Evolutionary conservation across 2,888 invertebrate genomes (phyloP).

Genomic region (Drosophila silvestris): DNA sequence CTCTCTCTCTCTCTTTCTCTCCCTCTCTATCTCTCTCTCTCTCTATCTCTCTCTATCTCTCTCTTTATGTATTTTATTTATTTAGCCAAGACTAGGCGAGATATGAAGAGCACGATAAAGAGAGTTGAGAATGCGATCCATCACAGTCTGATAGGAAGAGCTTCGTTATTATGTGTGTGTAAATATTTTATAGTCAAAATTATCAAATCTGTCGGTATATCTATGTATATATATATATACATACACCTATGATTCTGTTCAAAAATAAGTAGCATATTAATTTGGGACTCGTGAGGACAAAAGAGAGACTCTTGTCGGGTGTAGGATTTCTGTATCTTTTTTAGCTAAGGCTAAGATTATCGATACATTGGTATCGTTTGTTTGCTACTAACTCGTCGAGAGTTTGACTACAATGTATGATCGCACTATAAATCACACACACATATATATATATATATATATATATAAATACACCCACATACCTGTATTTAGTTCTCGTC

Average conservation of each 20-base stretch:
- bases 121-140: conserved; percentile 11
- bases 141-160: conserved; percentile 2
- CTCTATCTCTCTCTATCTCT: not conserved
- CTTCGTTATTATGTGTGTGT: not conserved
- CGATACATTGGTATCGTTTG: not conserved
- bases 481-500: conserved; percentile 3
- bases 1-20: no score
- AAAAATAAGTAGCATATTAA: not conserved
- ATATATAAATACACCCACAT: not conserved
- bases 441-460: not conserved
- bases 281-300: not conserved
- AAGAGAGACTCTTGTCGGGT: not conserved
- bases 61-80: not conserved
- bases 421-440: not conserved
- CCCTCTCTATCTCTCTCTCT: not conserved
- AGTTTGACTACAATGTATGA: not conserved
- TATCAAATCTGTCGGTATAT: not conserved
- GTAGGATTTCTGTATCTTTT: not conserved
- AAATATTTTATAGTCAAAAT: not conserved
- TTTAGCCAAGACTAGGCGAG: not conserved
- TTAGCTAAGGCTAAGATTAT: not conserved
- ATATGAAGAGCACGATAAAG: conserved; percentile 6
- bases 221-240: not conserved
- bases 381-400: not conserved
- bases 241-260: not conserved